Evolutionary conservation across 2,113 vertebrate genomes (phyloP).

Genomic region (Osmerus mordax): DNA sequence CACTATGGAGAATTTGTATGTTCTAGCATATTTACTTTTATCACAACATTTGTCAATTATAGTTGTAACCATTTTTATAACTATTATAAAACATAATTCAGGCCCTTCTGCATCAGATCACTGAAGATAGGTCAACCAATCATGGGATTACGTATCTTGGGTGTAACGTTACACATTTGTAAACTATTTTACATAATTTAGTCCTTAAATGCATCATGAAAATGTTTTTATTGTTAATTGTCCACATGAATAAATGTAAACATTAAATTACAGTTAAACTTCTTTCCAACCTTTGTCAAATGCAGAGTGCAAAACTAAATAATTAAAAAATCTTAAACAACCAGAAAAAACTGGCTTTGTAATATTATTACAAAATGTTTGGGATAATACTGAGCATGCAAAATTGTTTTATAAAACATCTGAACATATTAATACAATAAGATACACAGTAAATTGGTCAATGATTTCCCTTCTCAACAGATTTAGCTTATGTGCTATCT

Average conservation of each 20-base stretch:
- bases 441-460: slow-evolving; percentile 3
- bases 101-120: no score
- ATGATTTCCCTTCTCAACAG: slow-evolving; percentile 1
- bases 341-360: background rate
- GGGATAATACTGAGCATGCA: background rate
- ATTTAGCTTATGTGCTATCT: background rate
- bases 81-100: no score
- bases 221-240: slow-evolving; percentile 22
- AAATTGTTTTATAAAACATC: background rate
- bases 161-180: background rate
- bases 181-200: background rate
- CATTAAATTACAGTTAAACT: slow-evolving; percentile 8
- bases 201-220: background rate
- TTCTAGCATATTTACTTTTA: no score
- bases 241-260: slow-evolving; percentile 17
- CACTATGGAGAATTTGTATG: no score
- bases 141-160: background rate
- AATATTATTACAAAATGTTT: background rate
- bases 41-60: no score
- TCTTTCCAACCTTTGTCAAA: slow-evolving; percentile 2
- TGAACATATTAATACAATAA: slow-evolving; percentile 15
- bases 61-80: no score
- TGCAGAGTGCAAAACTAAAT: background rate
- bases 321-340: slow-evolving; percentile 1
- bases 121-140: background rate